These are phyloP conservation scores for Drosophila triauraria DNA, from an alignment of 1,140 invertebrate genomes.

Conservation along the genomic window DNA sequence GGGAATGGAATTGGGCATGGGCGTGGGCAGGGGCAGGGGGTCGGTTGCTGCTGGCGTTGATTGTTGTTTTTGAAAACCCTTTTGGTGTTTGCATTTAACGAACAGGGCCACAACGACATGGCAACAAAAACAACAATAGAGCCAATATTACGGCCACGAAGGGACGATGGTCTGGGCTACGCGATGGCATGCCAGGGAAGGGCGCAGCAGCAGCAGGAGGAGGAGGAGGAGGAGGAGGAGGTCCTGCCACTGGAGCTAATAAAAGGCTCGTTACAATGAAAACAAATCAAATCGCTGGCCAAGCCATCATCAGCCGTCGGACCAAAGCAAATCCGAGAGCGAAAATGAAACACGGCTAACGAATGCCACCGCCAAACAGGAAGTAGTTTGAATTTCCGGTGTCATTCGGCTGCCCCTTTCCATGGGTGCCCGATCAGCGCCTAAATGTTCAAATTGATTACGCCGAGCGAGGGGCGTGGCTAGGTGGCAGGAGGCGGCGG, in stretches of 20 bases:
- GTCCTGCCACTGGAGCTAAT: constrained; percentile 62
- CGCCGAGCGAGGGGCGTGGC: constrained; percentile 13
- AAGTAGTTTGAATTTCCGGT: constrained; percentile 84
- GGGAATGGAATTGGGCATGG: neutral
- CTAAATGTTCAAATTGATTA: constrained; percentile 81
- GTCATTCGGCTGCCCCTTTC: constrained; percentile 52
- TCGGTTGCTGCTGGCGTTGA: constrained; percentile 59
- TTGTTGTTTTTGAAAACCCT: constrained; percentile 76
- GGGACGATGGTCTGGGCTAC: neutral
- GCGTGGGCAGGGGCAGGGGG: constrained; percentile 7
- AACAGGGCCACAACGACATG: constrained; percentile 74
- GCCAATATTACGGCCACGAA: constrained; percentile 59
- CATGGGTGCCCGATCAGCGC: constrained; percentile 4
- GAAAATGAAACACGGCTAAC: constrained; percentile 75
- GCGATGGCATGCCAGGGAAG: too few relatives aligned
- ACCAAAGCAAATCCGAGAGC: constrained; percentile 62
- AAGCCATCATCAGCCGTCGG: constrained; percentile 69
- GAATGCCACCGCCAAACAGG: constrained; percentile 71
- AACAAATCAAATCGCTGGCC: constrained; percentile 78
- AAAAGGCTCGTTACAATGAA: constrained; percentile 83
- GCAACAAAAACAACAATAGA: constrained; percentile 68
- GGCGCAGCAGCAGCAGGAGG: neutral
- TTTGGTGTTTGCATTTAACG: constrained; percentile 83
- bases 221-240: neutral
- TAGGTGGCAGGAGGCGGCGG: neutral